Evolutionary conservation across 92 coral and sea anemone species (phyloP), one percentile per base, ranked within the genome.

Genomic region (Pocillopora meandrina): DNA sequence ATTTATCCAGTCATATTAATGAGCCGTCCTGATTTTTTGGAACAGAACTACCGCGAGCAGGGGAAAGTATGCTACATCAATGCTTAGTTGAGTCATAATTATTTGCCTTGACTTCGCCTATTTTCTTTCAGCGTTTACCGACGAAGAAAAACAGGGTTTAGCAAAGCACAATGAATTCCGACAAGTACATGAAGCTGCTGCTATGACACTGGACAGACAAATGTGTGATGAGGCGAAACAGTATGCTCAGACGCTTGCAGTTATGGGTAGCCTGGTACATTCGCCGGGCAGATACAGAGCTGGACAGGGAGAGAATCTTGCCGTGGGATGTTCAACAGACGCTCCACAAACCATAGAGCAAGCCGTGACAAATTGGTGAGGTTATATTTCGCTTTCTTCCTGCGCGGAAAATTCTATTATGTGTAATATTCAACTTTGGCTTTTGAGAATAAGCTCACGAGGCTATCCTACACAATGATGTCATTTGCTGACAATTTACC

Each of bases 261-360:
- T 26, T 0, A 18, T 5, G 66, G 93, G 92, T 11, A 21, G 3
- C 13, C 17, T 94, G 49, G 58, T 65, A 69, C 98, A 94, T 71
- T 86, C 98, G 1, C 10, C 78, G 19, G 70, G n/a, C 8, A 7
- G 11, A 1, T 59, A 77, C 55, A 71, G 94, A 21, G 20, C 61
- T 0, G 84, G 77, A 9, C 82, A 92, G 59, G 98, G 98, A 20
- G 98, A 94, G 69, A 94, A 94, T 62, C 92, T 94, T 9, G 72
- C 79, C 21, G 72, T 82, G 92, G 95, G 90, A 18, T 92, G 95
- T 47, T 61, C 33, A 26, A 16, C 67, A 0, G 35, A 66, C 2
- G 69, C n/a, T 12, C 82, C 71, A 21, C 86, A 87, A 31, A 66
- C 90, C n/a, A 58, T 58, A 0, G 72, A 72, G 66, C 78, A 79